These are phyloP conservation scores for Pararge aegeria DNA, from an alignment of 1,140 invertebrate genomes.

Conservation along the genomic window DNA sequence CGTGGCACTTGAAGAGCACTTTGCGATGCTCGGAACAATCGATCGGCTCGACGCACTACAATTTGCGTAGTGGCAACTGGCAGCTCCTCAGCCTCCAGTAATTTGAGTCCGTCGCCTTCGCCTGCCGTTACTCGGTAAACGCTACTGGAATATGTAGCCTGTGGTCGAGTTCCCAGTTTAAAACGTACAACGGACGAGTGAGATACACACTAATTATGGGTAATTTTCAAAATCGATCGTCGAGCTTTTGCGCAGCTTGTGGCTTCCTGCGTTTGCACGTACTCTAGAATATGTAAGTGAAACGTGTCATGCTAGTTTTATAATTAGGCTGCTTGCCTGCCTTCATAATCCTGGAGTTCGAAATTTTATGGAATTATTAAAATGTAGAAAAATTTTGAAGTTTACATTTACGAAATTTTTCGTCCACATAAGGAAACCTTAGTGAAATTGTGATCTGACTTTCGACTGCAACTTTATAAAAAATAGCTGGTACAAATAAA, in stretches of 20 bases:
- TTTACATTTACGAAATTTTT: too few species aligned
- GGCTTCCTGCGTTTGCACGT: constrained; percentile 62
- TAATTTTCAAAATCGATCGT: constrained; percentile 77
- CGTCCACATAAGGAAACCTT: too few species aligned
- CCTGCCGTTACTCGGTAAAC: constrained; percentile 72
- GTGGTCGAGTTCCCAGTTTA: constrained; percentile 66
- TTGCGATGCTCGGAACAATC: constrained; percentile 46
- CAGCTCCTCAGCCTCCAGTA: constrained; percentile 57
- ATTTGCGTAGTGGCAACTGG: constrained; percentile 71
- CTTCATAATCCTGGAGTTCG: too few species aligned
- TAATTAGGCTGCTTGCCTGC: neutral
- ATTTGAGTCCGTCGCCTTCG: constrained; percentile 72
- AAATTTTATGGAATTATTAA: too few species aligned
- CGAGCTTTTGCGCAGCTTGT: constrained; percentile 64
- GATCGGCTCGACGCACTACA: constrained; percentile 55
- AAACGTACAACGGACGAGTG: constrained; percentile 64
- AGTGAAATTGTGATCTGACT: too few species aligned
- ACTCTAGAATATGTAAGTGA: constrained; percentile 51
- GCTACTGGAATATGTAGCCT: constrained; percentile 76
- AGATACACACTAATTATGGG: constrained; percentile 76
- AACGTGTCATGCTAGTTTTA: constrained; percentile 16
- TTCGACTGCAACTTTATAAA: too few species aligned
- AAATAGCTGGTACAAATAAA: too few species aligned
- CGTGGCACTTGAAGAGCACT: constrained; percentile 26
- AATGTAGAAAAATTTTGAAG: too few species aligned